Evolutionary conservation across 2,797 vertebrate species (phyloP).

Genomic region (Adelosebastes latens): DNA sequence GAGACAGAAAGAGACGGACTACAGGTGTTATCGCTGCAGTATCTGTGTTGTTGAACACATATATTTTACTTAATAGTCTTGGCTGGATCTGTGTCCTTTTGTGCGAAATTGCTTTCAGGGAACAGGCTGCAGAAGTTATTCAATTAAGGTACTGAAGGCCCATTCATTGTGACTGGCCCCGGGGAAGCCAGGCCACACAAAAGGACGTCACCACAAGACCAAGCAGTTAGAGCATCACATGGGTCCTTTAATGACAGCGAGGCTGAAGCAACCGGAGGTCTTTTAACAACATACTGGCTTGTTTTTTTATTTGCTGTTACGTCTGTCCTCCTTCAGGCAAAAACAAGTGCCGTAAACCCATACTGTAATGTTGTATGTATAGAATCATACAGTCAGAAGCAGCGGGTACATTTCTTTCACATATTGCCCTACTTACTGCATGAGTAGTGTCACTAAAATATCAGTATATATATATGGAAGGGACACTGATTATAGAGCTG

Average conservation of each 20-base stretch:
- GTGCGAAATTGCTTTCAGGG: not conserved
- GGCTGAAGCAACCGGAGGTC: slow-evolving; percentile 15
- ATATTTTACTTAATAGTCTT: slow-evolving; percentile 1
- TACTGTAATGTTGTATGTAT: not conserved
- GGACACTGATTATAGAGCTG: not conserved
- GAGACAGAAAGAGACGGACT: not conserved
- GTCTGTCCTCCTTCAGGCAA: not conserved
- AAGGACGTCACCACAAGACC: slow-evolving; percentile 38
- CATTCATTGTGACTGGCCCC: slow-evolving; percentile 53
- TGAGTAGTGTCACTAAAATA: not conserved
- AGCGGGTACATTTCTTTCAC: not conserved
- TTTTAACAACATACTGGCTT: not conserved
- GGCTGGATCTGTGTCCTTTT: not conserved
- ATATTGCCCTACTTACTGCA: not conserved
- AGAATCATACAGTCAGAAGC: not conserved
- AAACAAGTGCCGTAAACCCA: not conserved
- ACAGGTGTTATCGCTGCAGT: not conserved
- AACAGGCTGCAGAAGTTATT: slow-evolving; percentile 43
- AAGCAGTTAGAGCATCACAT: slow-evolving; percentile 53
- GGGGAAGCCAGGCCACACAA: slow-evolving; percentile 29
- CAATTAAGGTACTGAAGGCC: slow-evolving; percentile 44
- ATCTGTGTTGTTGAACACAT: not conserved
- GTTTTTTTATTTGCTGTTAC: not conserved
- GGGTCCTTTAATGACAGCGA: slow-evolving; percentile 41
- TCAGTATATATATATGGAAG: not conserved